A percentile compares a stretch with the other conserved stretches of the same genome.
Conservation (phyloP, 2,113 vertebrate genomes). For the Spea bombifrons region DNA sequence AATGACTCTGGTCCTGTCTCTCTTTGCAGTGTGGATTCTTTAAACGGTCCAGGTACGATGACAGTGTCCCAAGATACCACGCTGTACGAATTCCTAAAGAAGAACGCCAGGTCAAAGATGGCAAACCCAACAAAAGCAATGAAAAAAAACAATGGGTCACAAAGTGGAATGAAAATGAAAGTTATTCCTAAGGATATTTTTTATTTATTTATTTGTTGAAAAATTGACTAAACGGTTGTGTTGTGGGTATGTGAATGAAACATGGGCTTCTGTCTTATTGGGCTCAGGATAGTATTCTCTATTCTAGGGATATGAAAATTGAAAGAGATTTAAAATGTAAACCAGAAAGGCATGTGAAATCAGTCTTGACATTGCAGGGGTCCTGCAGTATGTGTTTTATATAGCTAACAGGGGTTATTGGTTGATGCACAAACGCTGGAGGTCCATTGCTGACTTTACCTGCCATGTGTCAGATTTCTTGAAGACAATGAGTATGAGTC, state of each 20-base stretch:
- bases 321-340: too few species aligned
- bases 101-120: conserved; percentile 73
- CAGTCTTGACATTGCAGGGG: too few species aligned
- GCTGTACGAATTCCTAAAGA: conserved; percentile 91
- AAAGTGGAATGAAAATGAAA: conserved; percentile 87
- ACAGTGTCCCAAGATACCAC: conserved; percentile 86
- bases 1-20: not conserved
- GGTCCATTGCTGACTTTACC: too few species aligned
- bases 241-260: not conserved
- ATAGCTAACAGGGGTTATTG: too few species aligned
- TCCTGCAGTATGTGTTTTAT: too few species aligned
- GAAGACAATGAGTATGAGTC: not conserved
- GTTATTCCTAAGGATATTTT: conserved; percentile 73
- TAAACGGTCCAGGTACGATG: conserved; percentile 85
- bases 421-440: too few species aligned
- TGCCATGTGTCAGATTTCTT: too few species aligned
- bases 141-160: conserved; percentile 93
- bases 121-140: conserved; percentile 67
- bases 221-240: not conserved
- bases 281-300: not conserved
- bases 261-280: not conserved
- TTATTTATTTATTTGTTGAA: not conserved
- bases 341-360: too few species aligned
- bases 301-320: not conserved
- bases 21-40: conserved; percentile 90